phyloP scores from a whole-genome alignment of 2,113 vertebrate species.

The Bothrops jararaca region DNA sequence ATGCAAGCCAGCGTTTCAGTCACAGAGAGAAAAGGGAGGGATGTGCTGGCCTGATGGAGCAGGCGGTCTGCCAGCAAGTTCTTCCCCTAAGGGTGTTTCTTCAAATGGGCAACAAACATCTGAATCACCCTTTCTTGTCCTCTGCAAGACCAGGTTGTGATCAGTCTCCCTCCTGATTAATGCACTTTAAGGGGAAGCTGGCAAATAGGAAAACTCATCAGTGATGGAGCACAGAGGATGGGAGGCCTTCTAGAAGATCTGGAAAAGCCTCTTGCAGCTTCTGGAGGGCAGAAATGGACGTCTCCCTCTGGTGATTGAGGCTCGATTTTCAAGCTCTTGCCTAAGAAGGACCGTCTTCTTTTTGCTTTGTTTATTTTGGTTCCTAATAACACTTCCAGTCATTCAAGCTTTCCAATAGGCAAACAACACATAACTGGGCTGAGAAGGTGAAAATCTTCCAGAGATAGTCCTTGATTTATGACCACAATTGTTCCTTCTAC shows the following conservation, averaged over 20 bases:
- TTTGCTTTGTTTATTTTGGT: not conserved
- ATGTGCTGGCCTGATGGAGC: not conserved
- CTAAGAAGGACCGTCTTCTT: not conserved
- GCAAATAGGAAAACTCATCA: not conserved
- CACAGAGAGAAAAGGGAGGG: constrained; percentile 9
- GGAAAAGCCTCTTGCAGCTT: not conserved
- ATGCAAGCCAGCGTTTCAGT: not conserved
- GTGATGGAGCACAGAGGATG: too few species aligned
- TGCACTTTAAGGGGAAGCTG: too few species aligned
- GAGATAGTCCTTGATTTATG: not conserved
- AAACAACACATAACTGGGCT: not conserved
- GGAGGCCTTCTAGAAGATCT: not conserved
- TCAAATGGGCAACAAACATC: constrained; percentile 59
- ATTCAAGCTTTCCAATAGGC: not conserved
- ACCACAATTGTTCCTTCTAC: not conserved
- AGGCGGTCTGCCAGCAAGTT: constrained; percentile 30
- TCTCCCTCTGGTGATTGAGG: not conserved
- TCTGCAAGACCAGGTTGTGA: constrained; percentile 49
- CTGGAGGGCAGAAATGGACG: not conserved
- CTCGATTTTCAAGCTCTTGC: not conserved
- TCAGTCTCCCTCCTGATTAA: not conserved
- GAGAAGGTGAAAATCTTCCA: not conserved
- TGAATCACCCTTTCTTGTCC: constrained; percentile 54
- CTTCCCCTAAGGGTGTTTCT: constrained; percentile 46
- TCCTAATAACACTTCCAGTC: not conserved